phyloP scores from a whole-genome alignment of 2,888 invertebrate genomes.

The Drosophila histrio region DNA sequence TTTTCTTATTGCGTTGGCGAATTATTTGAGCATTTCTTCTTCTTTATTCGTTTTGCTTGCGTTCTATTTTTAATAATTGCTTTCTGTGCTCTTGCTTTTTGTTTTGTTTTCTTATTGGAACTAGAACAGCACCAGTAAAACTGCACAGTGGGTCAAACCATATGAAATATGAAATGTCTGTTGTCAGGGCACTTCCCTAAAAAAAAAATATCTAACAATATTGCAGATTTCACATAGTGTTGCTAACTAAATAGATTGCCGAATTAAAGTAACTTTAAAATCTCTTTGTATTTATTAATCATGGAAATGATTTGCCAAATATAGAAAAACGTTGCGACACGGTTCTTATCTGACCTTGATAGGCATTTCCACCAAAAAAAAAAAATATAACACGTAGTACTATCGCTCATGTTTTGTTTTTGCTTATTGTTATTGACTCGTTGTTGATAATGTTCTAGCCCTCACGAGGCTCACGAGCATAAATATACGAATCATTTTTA shows the following conservation, averaged over 20 bases:
- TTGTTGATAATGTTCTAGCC: conserved; percentile 27
- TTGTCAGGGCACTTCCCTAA: conserved; percentile 30
- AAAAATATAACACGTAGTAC: conserved; percentile 24
- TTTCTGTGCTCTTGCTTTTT: conserved; percentile 13
- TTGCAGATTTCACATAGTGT: neutral
- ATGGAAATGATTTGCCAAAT: neutral
- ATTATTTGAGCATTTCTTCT: conserved; percentile 19
- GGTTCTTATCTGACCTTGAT: conserved; percentile 56
- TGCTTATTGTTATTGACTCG: conserved; percentile 34
- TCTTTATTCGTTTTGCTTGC: conserved; percentile 36
- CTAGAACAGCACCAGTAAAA: conserved; percentile 35
- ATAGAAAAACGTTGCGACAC: conserved; percentile 18
- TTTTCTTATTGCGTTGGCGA: conserved; percentile 42
- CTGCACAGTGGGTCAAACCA: conserved; percentile 55
- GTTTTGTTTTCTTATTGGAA: conserved; percentile 49
- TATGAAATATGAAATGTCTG: neutral
- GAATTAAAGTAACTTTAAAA: neutral
- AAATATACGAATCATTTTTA: conserved; percentile 40
- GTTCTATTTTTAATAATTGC: conserved; percentile 70
- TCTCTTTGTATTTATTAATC: conserved; percentile 1
- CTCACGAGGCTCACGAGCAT: conserved; percentile 30
- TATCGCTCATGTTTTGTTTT: conserved; percentile 27
- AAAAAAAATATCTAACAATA: neutral
- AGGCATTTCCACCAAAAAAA: conserved; percentile 23
- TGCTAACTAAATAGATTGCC: neutral